Evolutionary conservation across 2,113 vertebrate species (phyloP), one percentile per base, ranked within the genome.

Genomic region (Zosterops borbonicus): DNA sequence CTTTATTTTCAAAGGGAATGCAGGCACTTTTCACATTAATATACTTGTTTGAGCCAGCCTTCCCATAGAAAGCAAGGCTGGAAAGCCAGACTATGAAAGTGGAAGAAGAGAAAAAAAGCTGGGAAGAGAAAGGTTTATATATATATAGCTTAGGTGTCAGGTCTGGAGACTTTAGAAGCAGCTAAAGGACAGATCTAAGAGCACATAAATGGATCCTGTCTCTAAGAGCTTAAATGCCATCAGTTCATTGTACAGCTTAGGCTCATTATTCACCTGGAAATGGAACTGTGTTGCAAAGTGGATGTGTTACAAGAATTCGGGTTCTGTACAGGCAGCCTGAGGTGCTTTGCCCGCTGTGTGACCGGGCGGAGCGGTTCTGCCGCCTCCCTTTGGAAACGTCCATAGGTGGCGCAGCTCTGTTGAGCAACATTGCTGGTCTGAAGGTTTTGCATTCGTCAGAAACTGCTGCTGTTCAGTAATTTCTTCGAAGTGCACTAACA

Each of bases 321-420:
- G 59, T 4, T 89, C 11, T 28, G 35, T 33, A 2, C 3, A 18
- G 70, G 19, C 75, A 90, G 55, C 47, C 39, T n/a, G 4, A 8
- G 70, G 5, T 5, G 46, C 80, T 65, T 31, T 46, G 46, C 15
- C 19, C 2, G 0, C 39, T 3, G 25, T 21, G 42, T 41, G 68
- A 14, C 29, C 4, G 18, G 20, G 22, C 8, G 2, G 35, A 53
- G 70, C 44, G 6, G 39, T 24, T 20, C 41, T 3, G 4, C 62
- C 0, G 1, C 12, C 46, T 76, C 37, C 63, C 53, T 77, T 59
- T 4, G 22, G 64, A n/a, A n/a, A 5, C 8, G 68, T 86, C 94
- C 91, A 3, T 79, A 97, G 97, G n/a, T 93, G 97, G 96, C 94
- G 46, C 81, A 71, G 33, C 65, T 44, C 94, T 44, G 49, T 37